A percentile compares a stretch with the other conserved stretches of the same genome.
These are phyloP conservation scores for Tetranychus truncatus DNA, from an alignment of 2,888 invertebrate species.

Conservation along the genomic window DNA sequence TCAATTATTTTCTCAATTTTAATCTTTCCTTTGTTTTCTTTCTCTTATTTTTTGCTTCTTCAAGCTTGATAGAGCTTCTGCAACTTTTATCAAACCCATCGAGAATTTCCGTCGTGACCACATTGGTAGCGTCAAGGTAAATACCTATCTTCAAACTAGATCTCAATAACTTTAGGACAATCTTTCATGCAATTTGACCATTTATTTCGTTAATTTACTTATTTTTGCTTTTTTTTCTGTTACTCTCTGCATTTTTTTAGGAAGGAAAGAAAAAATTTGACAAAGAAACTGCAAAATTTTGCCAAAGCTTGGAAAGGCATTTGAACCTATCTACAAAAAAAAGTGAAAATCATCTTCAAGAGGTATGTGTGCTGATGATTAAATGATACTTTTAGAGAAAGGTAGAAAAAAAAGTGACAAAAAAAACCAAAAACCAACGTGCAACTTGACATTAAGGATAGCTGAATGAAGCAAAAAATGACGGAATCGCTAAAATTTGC, in stretches of 20 bases:
- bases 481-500: too few relatives aligned
- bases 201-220: slow-evolving; percentile 37
- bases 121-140: slow-evolving; percentile 67
- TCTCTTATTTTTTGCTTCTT: slow-evolving; percentile 37
- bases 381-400: too few relatives aligned
- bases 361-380: slow-evolving; percentile 34
- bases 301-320: slow-evolving; percentile 85
- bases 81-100: slow-evolving; percentile 77
- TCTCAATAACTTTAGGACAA: too few relatives aligned
- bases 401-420: too few relatives aligned
- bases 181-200: too few relatives aligned
- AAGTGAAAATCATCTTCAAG: slow-evolving; percentile 69
- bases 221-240: slow-evolving; percentile 6
- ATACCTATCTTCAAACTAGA: too few relatives aligned
- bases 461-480: too few relatives aligned
- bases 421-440: too few relatives aligned
- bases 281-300: slow-evolving; percentile 91
- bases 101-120: slow-evolving; percentile 84
- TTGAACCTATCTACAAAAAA: slow-evolving; percentile 79
- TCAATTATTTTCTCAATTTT: too few relatives aligned
- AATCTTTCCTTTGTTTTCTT: slow-evolving; percentile 6
- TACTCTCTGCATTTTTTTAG: slow-evolving; percentile 36
- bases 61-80: slow-evolving; percentile 66
- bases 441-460: too few relatives aligned
- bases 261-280: slow-evolving; percentile 93